Evolutionary conservation across 2,113 vertebrate species (phyloP).

Genomic region (Grallaria varia): DNA sequence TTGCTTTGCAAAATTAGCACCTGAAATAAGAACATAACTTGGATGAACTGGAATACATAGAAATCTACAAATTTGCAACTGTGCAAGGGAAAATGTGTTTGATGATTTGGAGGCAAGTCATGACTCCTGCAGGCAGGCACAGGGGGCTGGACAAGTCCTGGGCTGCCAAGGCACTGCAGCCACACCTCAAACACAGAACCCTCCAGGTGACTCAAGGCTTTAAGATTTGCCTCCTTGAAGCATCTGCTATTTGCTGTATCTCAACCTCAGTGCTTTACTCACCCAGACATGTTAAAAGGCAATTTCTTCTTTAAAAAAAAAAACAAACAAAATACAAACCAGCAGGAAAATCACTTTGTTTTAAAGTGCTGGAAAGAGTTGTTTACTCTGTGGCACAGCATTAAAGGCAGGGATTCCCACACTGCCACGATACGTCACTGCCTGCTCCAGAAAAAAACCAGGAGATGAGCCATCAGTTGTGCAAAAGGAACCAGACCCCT

Average conservation of each 20-base stretch:
- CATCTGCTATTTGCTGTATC: neutral
- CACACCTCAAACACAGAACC: neutral
- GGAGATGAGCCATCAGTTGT: rapidly evolving
- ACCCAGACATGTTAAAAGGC: neutral
- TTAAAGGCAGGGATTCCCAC: neutral
- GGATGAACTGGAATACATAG: neutral
- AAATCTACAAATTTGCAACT: rapidly evolving
- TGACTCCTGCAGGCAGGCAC: neutral
- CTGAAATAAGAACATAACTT: rapidly evolving
- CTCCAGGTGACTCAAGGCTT: neutral
- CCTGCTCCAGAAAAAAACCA: neutral
- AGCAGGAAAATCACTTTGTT: neutral
- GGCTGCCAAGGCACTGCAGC: neutral
- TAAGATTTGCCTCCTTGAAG: neutral
- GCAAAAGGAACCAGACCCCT: neutral
- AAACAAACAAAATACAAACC: too few species aligned
- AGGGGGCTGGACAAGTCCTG: neutral
- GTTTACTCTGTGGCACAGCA: neutral
- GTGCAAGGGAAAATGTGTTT: neutral
- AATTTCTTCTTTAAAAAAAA: neutral
- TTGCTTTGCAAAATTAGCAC: neutral
- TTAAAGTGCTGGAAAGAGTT: neutral
- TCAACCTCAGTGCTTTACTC: neutral
- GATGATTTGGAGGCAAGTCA: neutral
- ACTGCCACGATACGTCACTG: conserved; percentile 25